Conservation (phyloP, 2,797 vertebrate genomes). For the Linurgus olivaceus region DNA sequence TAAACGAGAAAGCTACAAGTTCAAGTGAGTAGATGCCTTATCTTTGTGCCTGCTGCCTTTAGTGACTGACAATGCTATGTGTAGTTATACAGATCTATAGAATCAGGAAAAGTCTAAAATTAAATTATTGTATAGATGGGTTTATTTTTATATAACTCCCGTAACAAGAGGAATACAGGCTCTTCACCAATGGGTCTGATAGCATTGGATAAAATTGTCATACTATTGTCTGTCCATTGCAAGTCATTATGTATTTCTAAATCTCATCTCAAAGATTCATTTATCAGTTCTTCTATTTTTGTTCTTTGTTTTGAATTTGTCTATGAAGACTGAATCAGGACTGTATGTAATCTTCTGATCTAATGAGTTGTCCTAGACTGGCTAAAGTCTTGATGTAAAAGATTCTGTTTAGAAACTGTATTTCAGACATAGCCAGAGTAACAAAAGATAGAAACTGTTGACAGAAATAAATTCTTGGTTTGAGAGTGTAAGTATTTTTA, state of each 20-base stretch:
- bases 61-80: not conserved
- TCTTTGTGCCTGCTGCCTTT: not conserved
- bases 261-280: not conserved
- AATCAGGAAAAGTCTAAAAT: not conserved
- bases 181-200: not conserved
- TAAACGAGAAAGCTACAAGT: constrained; percentile 90
- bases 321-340: not conserved
- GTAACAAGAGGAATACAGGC: not conserved
- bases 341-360: not conserved
- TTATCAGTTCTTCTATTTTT: not conserved
- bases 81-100: not conserved
- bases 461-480: not conserved
- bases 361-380: not conserved
- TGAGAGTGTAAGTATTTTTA: not conserved
- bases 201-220: not conserved
- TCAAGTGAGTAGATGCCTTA: constrained; percentile 80
- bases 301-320: not conserved
- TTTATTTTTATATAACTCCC: not conserved
- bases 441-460: not conserved
- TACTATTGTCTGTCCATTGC: not conserved
- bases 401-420: not conserved
- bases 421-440: not conserved
- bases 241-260: not conserved
- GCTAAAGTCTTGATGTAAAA: not conserved
- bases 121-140: not conserved